A percentile compares a stretch with the other conserved stretches of the same genome.
phyloP scores from a whole-genome alignment of 2,888 invertebrate species.

The Cephus pulcher region DNA sequence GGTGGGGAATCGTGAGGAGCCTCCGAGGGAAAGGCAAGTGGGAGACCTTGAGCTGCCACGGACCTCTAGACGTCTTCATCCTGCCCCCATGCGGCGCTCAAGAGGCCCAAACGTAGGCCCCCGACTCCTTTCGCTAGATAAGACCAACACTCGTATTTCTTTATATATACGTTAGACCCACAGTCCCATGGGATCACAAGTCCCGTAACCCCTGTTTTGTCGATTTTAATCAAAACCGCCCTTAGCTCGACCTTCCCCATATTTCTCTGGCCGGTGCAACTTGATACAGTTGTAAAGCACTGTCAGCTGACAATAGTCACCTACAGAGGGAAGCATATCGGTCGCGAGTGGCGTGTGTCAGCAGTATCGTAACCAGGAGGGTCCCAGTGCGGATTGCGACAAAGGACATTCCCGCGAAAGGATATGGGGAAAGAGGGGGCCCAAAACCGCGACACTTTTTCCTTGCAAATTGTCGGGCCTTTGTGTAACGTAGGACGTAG shows the following conservation, averaged over 20 bases:
- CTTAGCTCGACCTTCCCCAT: neutral
- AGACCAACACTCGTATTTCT: neutral
- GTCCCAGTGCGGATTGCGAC: neutral
- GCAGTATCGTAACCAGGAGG: neutral
- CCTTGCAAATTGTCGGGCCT: conserved; percentile 1
- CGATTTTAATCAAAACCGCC: neutral
- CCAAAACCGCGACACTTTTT: neutral
- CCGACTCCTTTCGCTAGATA: conserved; percentile 39
- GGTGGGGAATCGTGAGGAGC: conserved; percentile 21
- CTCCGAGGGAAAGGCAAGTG: conserved; percentile 49
- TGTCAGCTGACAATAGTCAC: neutral
- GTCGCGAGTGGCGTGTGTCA: neutral
- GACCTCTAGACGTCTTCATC: conserved; percentile 65
- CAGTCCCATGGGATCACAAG: neutral
- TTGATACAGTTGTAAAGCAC: neutral
- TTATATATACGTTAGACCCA: neutral
- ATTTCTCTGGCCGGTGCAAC: neutral
- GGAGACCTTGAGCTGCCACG: conserved; percentile 67
- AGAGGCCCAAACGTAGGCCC: conserved; percentile 16
- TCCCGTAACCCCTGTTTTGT: neutral
- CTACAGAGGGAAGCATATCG: neutral
- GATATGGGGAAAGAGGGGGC: neutral
- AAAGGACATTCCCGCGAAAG: neutral
- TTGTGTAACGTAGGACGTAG: neutral
- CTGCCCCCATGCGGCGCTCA: conserved; percentile 43